A percentile compares a stretch with the other conserved stretches of the same genome.
phyloP scores from a whole-genome alignment of 1,140 invertebrate genomes.

The Orius insidiosus region DNA sequence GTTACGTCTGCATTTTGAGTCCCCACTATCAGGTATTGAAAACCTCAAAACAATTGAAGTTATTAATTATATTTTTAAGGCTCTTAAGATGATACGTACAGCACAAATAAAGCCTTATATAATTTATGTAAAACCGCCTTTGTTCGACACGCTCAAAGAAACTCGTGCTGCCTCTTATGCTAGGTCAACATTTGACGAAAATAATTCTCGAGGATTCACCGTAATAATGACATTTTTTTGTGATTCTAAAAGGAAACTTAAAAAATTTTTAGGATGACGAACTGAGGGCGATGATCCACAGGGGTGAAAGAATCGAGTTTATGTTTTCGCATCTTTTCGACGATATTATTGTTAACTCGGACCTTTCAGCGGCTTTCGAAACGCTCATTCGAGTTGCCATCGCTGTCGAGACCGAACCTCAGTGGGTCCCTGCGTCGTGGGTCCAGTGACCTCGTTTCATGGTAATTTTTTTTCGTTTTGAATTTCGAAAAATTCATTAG shows the following conservation, averaged over 20 bases:
- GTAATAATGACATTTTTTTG: constrained; percentile 31
- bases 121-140: constrained; percentile 83
- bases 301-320: constrained; percentile 78
- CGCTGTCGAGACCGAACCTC: constrained; percentile 77
- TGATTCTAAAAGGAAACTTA: too few relatives aligned
- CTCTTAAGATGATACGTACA: constrained; percentile 77
- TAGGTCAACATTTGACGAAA: constrained; percentile 75
- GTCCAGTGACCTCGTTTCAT: constrained; percentile 52
- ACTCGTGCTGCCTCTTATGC: constrained; percentile 64
- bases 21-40: constrained; percentile 62
- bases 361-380: constrained; percentile 71
- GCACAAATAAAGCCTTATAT: constrained; percentile 88
- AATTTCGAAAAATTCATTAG: neutral
- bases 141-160: constrained; percentile 65
- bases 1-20: constrained; percentile 82
- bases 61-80: constrained; percentile 38
- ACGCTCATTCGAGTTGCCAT: constrained; percentile 67
- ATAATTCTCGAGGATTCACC: constrained; percentile 71
- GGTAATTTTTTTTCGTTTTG: constrained; percentile 9
- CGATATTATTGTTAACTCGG: constrained; percentile 78
- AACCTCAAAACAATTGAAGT: neutral
- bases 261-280: constrained; percentile 65
- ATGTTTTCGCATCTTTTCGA: constrained; percentile 92
- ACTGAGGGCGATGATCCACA: constrained; percentile 74
- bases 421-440: constrained; percentile 94